Base-by-base conservation (phyloP, 1,140 invertebrate genomes). In the Macrosteles quadrilineatus region DNA sequence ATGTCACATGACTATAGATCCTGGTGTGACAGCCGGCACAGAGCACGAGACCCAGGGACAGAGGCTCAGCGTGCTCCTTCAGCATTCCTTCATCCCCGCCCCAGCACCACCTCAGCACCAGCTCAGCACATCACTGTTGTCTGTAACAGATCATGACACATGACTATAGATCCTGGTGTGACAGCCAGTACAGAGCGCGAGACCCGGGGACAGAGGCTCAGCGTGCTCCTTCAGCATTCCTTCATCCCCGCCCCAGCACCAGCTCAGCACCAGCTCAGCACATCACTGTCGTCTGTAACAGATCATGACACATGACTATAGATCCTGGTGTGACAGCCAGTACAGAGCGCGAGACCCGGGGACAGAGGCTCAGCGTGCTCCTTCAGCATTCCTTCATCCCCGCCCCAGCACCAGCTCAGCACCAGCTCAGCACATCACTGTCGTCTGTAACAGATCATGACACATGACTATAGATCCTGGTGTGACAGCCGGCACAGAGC, bases 11-110 rank as follows among this genome's bases (percentile, higher is more conserved):
- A 36, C 32, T 6, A 36, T n/a, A 76, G 73, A 89, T 89, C 21
- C 79, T 76, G 3, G 77, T 76, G 11, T 85, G 84, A 76, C 88
- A 89, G 1, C 86, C n/a, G n/a, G n/a, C n/a, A n/a, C n/a, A n/a
- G n/a, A n/a, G n/a, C n/a, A n/a, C n/a, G n/a, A n/a, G n/a, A n/a
- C n/a, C n/a, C n/a, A n/a, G 25, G 55, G 14, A 6, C 2, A 59
- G 55, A 9, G 55, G 25, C 55, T 59, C 55, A 29, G 9, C n/a
- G 55, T 59, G 55, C 55, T 59, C 55, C 55, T 59, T 59, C 55
- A 59, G 55, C 55, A 59, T 59, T 29, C 21, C 55, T 25, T 59
- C 55, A 59, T 25, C 47, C 47, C 47, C 47, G 32, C 32, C 32
- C 14, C 32, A 36, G 32, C 32, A 36, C 32, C 32, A 6, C 32